Base-by-base conservation (phyloP, 2,797 vertebrate species). In the Girardinus metallicus region DNA sequence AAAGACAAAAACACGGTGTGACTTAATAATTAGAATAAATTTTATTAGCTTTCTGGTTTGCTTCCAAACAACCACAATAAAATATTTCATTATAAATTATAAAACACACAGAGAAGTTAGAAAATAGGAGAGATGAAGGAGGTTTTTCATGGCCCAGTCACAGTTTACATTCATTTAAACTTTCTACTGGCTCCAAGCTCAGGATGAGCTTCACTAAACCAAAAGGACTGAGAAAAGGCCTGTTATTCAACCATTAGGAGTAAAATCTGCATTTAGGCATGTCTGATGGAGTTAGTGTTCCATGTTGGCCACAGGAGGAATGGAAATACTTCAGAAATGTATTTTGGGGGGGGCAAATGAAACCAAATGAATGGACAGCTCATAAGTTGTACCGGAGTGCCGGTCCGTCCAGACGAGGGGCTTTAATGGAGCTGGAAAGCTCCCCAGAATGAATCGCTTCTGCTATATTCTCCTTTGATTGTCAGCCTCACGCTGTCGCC, bases 371-470 rank as follows among this genome's bases (percentile, higher is more conserved):
- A 18, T 47, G 8, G 23, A 3, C 47, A n/a, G 29, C 31, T 29
- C 41, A 62, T 21, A 2, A 9, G 46, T 18, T n/a, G 72, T 0
- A n/a, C 4, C 34, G 7, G 13, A 46, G 12, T 15, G 4, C 44
- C 0, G 7, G 73, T 85, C 43, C 34, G 75, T 53, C 64, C 16
- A 23, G 71, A 11, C 16, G 68, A 39, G 31, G 21, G 10, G 47
- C 9, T 15, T 68, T 88, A 90, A 2, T 12, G 51, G 44, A 93
- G 85, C 78, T 91, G 44, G 51, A 75, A 86, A 1, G 90, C 89
- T 0, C 95, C 95, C 95, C 94, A 96, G 83, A 90, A 93, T 0
- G 94, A 93, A 10, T 43, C 4, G 0, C 36, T 29, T 0, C 0
- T 34, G 0, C 23, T 9, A 41, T 8, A 18, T 1, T 75, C 62